Conservation (phyloP, 2,888 invertebrate species). For the Hemistola chrysoprasaria region DNA sequence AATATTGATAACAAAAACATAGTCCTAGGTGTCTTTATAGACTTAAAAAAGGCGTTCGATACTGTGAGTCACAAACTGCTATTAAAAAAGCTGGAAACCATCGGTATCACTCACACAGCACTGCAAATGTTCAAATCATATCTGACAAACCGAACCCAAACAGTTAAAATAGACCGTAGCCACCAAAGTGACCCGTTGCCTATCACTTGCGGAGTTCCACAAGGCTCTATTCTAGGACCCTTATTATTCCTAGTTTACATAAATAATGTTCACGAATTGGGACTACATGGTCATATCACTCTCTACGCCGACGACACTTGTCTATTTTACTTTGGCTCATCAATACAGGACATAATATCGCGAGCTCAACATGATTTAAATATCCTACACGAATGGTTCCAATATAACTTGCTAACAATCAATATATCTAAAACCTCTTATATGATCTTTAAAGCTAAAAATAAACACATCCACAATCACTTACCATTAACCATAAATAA, state of each 20-base stretch:
- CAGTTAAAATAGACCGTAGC: no score
- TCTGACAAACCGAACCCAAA: background rate
- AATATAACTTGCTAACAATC: slow-evolving; percentile 20
- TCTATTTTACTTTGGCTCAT: slow-evolving; percentile 22
- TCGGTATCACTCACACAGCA: background rate
- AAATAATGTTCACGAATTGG: slow-evolving; percentile 1
- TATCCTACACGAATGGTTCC: slow-evolving; percentile 20
- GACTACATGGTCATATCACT: slow-evolving; percentile 3
- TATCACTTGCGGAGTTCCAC: slow-evolving; percentile 2
- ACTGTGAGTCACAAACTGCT: slow-evolving; percentile 3
- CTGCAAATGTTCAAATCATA: background rate
- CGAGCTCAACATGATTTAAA: slow-evolving; percentile 22
- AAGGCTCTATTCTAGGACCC: slow-evolving; percentile 8
- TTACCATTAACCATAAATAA: no score
- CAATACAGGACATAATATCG: slow-evolving; percentile 3
- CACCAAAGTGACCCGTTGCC: background rate
- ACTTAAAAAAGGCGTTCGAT: no score
- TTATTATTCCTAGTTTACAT: slow-evolving; percentile 6
- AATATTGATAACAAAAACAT: no score
- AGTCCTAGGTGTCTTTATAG: no score
- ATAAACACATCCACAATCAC: background rate
- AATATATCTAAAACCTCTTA: slow-evolving; percentile 18
- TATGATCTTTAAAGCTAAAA: slow-evolving; percentile 14
- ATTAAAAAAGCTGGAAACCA: background rate
- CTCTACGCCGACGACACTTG: slow-evolving; percentile 13